Evolutionary conservation across 2,888 invertebrate species (phyloP), one percentile per base, ranked within the genome.

Genomic region (Catocala nupta): DNA sequence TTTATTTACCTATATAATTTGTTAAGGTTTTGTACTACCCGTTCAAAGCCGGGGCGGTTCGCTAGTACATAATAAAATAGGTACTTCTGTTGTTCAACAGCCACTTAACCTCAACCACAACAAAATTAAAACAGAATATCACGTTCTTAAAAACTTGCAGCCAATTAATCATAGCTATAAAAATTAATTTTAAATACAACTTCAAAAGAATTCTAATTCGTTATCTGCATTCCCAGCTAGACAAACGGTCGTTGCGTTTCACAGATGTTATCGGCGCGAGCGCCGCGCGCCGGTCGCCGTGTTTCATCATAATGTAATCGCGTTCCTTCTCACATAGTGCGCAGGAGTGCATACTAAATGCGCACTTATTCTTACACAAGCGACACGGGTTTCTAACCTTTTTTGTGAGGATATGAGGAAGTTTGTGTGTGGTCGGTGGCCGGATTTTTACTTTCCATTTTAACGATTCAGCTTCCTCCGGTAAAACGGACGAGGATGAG

Each of bases 301-400:
- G 60, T 75, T 75, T 74, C 75, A 55, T 62, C 64, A 74, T 42
- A 59, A 9, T 10, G 48, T 48, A 54, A 55, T 58, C 45, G 36
- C 47, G 45, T 61, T 47, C 39, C 51, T 61, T 59, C 65, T 63
- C 68, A 66, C 63, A 52, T 49, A 55, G 64, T 68, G 63, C 47
- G 53, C 51, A 16, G 50, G 12, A 50, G 48, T 58, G 75, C 64
- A 75, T 76, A 70, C 61, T 45, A 72, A 77, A 59, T 58, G 39
- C 33, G 25, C 47, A 9, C 44, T 65, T 59, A 63, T 56, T 65
- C 62, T 77, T 68, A 72, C 56, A 63, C 63, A 75, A 76, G 25
- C 25, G 11, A 42, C 48, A 55, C 44, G 43, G 60, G 52, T 59
- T 69, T 58, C 72, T 53, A 58, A 62, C 49, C 65, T 57, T 59